Evolutionary conservation across 2,888 invertebrate species (phyloP), one percentile per base, ranked within the genome.

Genomic region (Calephelis perditalis): DNA sequence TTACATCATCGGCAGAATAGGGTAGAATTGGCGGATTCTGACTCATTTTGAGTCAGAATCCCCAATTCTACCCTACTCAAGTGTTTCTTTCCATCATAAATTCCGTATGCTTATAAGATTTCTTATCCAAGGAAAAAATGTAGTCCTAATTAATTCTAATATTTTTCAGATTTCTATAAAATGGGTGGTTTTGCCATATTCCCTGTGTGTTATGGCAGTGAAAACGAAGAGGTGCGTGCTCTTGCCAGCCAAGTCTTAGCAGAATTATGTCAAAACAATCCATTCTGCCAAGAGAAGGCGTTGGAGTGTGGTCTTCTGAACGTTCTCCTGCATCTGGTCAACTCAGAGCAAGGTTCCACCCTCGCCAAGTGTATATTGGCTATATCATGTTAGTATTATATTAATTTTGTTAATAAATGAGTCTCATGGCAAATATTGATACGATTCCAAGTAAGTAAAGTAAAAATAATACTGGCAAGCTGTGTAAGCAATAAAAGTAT

Each of bases 261-360:
- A 0, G 95, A 95, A 71, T 79, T 97, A 62, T 94, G 95, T 45
- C 98, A 98, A 82, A 97, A 98, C 83, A 97, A 98, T 84, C 93
- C 94, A 0, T 95, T 92, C 75, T 96, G 96, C 71, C 98, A 98
- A 79, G 82, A 92, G 37, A 88, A 91, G 52, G 93, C 94, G n/a
- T 69, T 96, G 6, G 93, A 95, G 64, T 88, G 91, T 56, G 92
- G 93, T 0, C 82, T 95, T 8, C 80, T 97, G 54, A 92, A 93
- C 0, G 84, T 92, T 8, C 79, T 97, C 12, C 73, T 96, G 11
- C 78, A 81, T 6, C 78, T 95, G 61, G 79, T 94, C 10, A 92
- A 93, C 68, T 77, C 83, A 0, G 94, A 95, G 73, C 75, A 81
- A 0, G 88, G 91, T 3, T 82, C 81, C 0, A 93, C 94, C 0